Base-by-base conservation (phyloP, 1,140 invertebrate genomes). In the Lordiphosa mommai region DNA sequence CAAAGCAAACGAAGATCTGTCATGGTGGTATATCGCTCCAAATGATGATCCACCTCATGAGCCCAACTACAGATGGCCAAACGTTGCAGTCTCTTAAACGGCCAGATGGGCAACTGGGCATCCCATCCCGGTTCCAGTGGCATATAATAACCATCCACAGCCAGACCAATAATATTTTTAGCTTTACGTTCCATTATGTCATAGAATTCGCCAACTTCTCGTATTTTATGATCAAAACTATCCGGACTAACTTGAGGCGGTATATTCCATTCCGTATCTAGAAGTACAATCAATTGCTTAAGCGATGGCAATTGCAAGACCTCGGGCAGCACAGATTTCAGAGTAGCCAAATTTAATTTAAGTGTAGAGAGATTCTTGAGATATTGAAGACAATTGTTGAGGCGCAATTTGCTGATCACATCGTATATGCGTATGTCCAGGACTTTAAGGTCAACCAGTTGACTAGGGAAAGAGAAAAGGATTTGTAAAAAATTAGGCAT, bases 101-200 rank as follows among this genome's bases (percentile, higher is more conserved):
- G 12, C 63, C 74, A 72, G 29, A 79, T 72, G 10, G 64, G 52
- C 16, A 87, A 41, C 9, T 76, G 27, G 1, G 38, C 34, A 30
- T 85, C 63, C 85, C 84, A 87, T 4, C 58, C 73, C 0, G 63
- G 57, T 8, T 74, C 69, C n/a, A 87, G 14, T 0, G 85, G 85
- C 61, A 87, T 73, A 17, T 76, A 87, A 34, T 87, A 85, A 3
- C 71, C 73, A 60, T 87, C 85, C 3, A 87, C 77, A 3, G 85
- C 73, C 8, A 87, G 50, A 8, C 84, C 77, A 6, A 56, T 32
- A 12, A 87, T 87, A 0, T 60, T 32, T 4, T 55, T 17, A 7
- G 70, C 73, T 36, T 72, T 87, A 4, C 50, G 44, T 5, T 72
- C 59, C 63, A 87, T 72, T 34, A 87, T 87, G 6, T 84, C 58